Conservation (phyloP, 64 coral and sea anemone species). For the Acropora yongei region DNA sequence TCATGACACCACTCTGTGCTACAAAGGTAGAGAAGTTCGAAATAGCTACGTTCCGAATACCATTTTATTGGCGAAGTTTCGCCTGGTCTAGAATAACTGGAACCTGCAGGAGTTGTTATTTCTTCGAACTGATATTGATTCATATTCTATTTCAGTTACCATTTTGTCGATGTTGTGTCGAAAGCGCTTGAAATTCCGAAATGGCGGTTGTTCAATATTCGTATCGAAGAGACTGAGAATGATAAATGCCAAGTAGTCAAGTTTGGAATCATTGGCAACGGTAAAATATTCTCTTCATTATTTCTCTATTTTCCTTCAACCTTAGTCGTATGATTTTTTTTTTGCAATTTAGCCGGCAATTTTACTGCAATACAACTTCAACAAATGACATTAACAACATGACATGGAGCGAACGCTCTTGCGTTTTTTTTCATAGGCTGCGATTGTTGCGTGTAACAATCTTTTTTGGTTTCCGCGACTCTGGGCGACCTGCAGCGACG, state of each 20-base stretch:
- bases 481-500: too few species aligned
- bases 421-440: too few species aligned
- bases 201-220: slow-evolving; percentile 44
- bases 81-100: neutral
- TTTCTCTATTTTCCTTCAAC: neutral
- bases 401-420: too few species aligned
- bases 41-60: too few species aligned
- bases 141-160: neutral
- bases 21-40: too few species aligned
- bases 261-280: slow-evolving; percentile 34
- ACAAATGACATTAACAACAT: too few species aligned
- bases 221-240: neutral
- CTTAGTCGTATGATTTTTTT: neutral
- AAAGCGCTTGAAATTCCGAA: slow-evolving; percentile 28
- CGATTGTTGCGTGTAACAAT: too few species aligned
- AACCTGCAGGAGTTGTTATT: too few species aligned
- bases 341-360: neutral
- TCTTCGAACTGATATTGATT: too few species aligned
- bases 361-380: neutral
- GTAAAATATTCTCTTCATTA: neutral
- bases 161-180: slow-evolving; percentile 14
- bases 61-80: too few species aligned
- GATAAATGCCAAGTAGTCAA: slow-evolving; percentile 8
- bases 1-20: too few species aligned
- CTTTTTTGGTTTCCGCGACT: too few species aligned